Evolutionary conservation across 2,888 invertebrate genomes (phyloP).

Genomic region (Plebejus melissa): DNA sequence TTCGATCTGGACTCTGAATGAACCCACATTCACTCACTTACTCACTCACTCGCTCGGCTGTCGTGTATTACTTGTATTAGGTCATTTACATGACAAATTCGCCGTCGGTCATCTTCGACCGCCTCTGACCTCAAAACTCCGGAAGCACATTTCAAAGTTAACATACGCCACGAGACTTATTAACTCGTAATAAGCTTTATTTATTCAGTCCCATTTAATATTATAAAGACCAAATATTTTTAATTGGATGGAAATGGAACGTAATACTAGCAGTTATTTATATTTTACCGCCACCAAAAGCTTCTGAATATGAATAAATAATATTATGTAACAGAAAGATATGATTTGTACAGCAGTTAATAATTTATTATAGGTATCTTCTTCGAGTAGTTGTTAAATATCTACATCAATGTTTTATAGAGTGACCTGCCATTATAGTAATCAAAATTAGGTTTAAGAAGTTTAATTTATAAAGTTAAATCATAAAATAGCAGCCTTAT

Average conservation of each 20-base stretch:
- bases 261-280: no score
- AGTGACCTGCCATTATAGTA: neutral
- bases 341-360: no score
- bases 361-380: no score
- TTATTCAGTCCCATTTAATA: neutral
- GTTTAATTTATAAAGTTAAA: neutral
- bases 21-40: neutral
- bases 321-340: no score
- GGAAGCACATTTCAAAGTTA: neutral
- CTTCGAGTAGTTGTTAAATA: no score
- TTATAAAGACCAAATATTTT: neutral
- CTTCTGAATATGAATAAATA: no score
- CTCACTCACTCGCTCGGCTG: neutral
- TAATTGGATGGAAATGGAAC: neutral
- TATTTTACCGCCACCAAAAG: no score
- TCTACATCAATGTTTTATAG: no score
- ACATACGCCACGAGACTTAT: neutral
- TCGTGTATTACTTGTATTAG: slow-evolving; percentile 9
- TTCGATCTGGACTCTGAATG: slow-evolving; percentile 21
- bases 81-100: slow-evolving; percentile 8
- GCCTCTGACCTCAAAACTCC: slow-evolving; percentile 2
- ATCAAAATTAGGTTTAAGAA: neutral
- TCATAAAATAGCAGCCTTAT: neutral
- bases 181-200: neutral
- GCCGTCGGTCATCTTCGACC: slow-evolving; percentile 3